These are phyloP conservation scores for Spinus olivaceus DNA, from an alignment of 2,797 vertebrate species.

Conservation along the genomic window DNA sequence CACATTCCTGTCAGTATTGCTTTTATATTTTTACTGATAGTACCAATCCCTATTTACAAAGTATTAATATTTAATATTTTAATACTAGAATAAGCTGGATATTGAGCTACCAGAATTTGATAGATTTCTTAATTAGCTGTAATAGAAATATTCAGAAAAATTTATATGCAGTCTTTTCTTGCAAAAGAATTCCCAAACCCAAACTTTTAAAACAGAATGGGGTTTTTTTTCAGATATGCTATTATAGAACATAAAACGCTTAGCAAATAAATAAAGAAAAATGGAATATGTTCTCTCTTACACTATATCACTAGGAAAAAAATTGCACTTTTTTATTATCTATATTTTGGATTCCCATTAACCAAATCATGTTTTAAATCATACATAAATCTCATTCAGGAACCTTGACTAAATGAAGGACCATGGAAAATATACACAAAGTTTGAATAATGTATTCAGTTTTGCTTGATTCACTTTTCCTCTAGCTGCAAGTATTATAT, in stretches of 20 bases:
- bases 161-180: neutral
- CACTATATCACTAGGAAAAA: neutral
- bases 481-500: neutral
- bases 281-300: rapidly evolving
- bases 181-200: neutral
- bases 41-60: neutral
- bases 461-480: neutral
- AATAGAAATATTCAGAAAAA: neutral
- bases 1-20: neutral
- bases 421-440: neutral
- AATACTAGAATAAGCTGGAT: neutral
- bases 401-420: neutral
- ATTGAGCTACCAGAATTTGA: neutral
- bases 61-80: neutral
- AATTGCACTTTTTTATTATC: neutral
- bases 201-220: neutral
- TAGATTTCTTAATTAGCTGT: neutral
- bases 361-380: neutral
- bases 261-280: neutral
- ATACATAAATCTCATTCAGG: neutral
- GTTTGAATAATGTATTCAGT: neutral
- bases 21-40: neutral
- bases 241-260: neutral
- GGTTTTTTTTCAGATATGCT: neutral
- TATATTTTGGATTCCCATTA: neutral